Evolutionary conservation across 2,113 vertebrate genomes (phyloP), one percentile per base, ranked within the genome.

Genomic region (Oostethus manadensis): DNA sequence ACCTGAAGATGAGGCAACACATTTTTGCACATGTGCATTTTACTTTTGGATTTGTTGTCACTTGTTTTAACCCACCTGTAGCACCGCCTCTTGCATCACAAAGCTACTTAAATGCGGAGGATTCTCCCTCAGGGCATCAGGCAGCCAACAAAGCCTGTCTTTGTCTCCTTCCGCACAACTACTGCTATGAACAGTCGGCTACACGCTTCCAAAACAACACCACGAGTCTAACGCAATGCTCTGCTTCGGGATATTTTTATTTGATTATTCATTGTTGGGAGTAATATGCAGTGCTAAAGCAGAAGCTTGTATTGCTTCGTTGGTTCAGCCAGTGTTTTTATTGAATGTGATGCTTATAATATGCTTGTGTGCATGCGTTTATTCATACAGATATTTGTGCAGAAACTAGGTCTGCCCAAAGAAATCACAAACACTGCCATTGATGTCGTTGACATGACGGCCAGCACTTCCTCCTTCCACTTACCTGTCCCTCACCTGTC

Each of bases 41-140:
- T 35, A 8, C 33, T 38, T 38, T 8, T 38, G 35, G 35, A 38
- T 38, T 38, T 38, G 10, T 38, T 38, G 33, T 35, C 33, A 35
- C 33, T 35, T 35, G 35, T 10, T 38, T 9, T 8, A 33, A n/a
- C 26, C 58, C 6, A 51, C 64, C 59, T 14, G 29, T 10, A 71
- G 53, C 63, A 66, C 7, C 10, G 67, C 45, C 44, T 62, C 33
- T 68, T 68, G 54, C 46, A 70, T 85, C 78, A 83, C 73, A 73
- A 74, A 81, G 51, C 58, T 64, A 8, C 79, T 67, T 58, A 47
- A 47, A 20, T 70, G 21, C 18, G 3, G 45, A 71, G 65, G 69
- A 69, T 72, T 75, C 69, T 56, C 35, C 70, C 56, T 45, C 22
- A 73, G 70, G 65, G 51, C 61, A 14, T 4, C 1, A 0, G 60